Base-by-base conservation (phyloP, 1,140 invertebrate genomes). In the Drosophila eugracilis region DNA sequence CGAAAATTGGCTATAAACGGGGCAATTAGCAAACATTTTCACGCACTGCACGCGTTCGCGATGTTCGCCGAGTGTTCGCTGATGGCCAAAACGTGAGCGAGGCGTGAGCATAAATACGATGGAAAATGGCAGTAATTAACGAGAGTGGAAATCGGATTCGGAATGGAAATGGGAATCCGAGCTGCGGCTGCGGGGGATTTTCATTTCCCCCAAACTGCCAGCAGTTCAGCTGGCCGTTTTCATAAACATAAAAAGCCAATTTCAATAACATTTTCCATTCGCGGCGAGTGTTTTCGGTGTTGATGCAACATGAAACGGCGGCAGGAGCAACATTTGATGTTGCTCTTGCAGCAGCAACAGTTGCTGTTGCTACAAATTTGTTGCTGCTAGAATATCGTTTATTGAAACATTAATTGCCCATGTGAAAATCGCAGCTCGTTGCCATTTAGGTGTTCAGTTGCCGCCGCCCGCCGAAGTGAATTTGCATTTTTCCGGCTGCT, bases 211-310 rank as follows among this genome's bases (percentile, higher is more conserved):
- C 44, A 21, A 41, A 12, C n/a, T 9, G 12, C 24, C 17, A 24
- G 42, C 71, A 70, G 58, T 65, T 80, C 54, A 80, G 77, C 55
- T n/a, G 73, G 32, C 55, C 74, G 79, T 83, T 84, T 86, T 80
- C 75, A 84, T 78, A 84, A 89, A 88, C 83, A 88, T 88, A 89
- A 88, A 88, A 88, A 88, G 78, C 84, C 83, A 88, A 88, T 88
- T 88, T 88, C 83, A 88, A 88, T 89, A 88, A 89, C 83, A 88
- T 89, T 88, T 84, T 59, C 32, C 60, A 75, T 32, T 44, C 37
- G 32, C 41, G 24, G 39, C 34, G 5, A 9, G 47, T 52, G 7
- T 57, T 36, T 37, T 59, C 12, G 41, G 22, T 37, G 24, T 26
- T 36, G 65, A 28, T 74, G 78, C 78, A 70, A 83, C 78, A 76